Evolutionary conservation across 2,113 vertebrate genomes (phyloP).

Genomic region (Coracopsis vasa): DNA sequence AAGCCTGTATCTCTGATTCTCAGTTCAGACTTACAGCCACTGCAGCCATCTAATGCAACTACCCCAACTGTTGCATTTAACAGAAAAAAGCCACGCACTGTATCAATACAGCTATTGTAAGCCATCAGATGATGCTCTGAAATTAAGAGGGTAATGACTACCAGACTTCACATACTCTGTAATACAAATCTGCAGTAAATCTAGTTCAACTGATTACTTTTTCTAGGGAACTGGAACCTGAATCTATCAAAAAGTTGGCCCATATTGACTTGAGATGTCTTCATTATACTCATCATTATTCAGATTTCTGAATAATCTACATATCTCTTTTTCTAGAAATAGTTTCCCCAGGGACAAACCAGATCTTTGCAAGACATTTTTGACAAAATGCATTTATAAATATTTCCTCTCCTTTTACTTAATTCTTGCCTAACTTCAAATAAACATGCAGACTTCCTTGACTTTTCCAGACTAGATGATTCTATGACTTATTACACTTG

Average conservation of each 20-base stretch:
- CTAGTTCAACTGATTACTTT: background rate
- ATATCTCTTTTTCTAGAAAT: background rate
- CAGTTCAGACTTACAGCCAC: background rate
- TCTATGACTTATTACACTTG: background rate
- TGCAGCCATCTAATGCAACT: background rate
- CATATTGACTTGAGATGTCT: background rate
- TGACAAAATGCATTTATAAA: background rate
- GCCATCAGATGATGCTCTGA: background rate
- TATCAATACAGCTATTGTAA: background rate
- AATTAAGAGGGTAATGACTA: background rate
- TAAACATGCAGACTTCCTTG: background rate
- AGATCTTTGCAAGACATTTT: background rate
- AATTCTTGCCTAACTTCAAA: background rate
- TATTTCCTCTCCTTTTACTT: background rate
- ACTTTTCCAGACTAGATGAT: background rate
- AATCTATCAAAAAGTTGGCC: background rate
- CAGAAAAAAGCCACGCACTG: rapidly evolving
- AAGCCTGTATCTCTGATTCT: background rate
- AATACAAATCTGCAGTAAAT: background rate
- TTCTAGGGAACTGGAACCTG: background rate
- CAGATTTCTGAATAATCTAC: background rate
- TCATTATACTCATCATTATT: background rate
- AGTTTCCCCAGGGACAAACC: background rate
- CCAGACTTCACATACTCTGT: background rate
- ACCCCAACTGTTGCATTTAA: background rate